Evolutionary conservation across 1,140 invertebrate species (phyloP), one percentile per base, ranked within the genome.

Genomic region (Halictus rubicundus): DNA sequence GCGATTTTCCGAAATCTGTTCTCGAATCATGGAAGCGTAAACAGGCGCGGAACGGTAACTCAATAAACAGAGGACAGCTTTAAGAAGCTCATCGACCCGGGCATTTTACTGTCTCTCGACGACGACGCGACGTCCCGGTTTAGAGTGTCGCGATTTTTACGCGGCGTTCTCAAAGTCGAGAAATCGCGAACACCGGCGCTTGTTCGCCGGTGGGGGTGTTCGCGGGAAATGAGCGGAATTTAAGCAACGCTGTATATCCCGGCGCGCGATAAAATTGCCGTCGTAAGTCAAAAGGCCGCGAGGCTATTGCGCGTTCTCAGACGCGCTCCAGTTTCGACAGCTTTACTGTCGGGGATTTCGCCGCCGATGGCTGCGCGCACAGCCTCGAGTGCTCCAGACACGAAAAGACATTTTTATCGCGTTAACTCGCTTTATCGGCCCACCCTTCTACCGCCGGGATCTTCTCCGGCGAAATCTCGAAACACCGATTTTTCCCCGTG

Each of bases 261-360:
- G 46, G 68, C 64, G 81, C 74, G 78, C 69, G 57, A 83, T 83
- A 70, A 73, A 80, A 68, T 70, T 70, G 68, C 39, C n/a, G 64
- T 71, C 72, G 81, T 80, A 80, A 75, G 81, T 83, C 81, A 80
- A 83, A 83, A 65, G 68, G 42, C 27, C 57, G 64, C 66, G 65
- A 68, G 25, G 39, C 25, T 73, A 81, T 78, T 78, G 60, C 61
- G 42, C 61, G 42, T 60, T n/a, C 49, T n/a, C 60, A n/a, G 14
- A 37, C 21, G 9, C 16, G 77, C 70, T 82, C 66, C 57, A 78
- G 63, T 82, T 82, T 82, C 80, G 80, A 82, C 70, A 74, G 70
- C 73, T 82, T 82, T 79, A 75, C 71, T 75, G 66, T 49, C 68
- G 21, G 39, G 25, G 68, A 74, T 82, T 82, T 68, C 52, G 46